A percentile compares a stretch with the other conserved stretches of the same genome.
phyloP scores from a whole-genome alignment of 35 echinoderm and acorn worm species.

The Stichopus chloronotus region DNA sequence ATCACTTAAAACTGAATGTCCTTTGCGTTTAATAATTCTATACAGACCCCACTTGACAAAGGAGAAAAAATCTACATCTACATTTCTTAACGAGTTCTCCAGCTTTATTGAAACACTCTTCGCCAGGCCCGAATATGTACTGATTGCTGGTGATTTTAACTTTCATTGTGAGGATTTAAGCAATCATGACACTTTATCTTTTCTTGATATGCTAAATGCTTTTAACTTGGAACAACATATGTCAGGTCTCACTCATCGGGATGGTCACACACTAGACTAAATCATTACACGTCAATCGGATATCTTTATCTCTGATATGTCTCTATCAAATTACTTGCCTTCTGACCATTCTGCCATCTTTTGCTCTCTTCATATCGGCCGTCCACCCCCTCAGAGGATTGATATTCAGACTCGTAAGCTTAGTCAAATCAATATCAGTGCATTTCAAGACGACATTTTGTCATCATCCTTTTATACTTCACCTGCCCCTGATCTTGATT shows the following conservation, averaged over 20 bases:
- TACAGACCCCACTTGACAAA: background rate
- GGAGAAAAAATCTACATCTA: background rate
- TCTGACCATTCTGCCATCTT: too few species aligned
- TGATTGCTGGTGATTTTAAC: too few species aligned
- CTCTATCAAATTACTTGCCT: background rate
- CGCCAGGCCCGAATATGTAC: background rate
- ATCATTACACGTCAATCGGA: background rate
- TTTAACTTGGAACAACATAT: background rate
- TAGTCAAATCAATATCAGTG: background rate
- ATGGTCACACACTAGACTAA: too few species aligned
- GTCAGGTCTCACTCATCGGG: background rate
- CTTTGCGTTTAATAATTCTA: too few species aligned
- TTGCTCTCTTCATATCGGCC: background rate
- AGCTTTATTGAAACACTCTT: background rate
- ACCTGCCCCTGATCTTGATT: too few species aligned
- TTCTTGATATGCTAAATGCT: too few species aligned
- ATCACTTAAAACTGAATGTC: background rate
- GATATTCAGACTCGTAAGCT: background rate
- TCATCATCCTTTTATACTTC: constrained; percentile 4
- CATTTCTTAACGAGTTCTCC: background rate
- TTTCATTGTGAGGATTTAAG: too few species aligned
- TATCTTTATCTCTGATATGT: background rate
- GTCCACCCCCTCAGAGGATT: too few species aligned
- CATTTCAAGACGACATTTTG: too few species aligned
- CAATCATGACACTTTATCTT: background rate